Evolutionary conservation across 2,113 vertebrate genomes (phyloP), one percentile per base, ranked within the genome.

Genomic region (Urocynchramus pylzowi): DNA sequence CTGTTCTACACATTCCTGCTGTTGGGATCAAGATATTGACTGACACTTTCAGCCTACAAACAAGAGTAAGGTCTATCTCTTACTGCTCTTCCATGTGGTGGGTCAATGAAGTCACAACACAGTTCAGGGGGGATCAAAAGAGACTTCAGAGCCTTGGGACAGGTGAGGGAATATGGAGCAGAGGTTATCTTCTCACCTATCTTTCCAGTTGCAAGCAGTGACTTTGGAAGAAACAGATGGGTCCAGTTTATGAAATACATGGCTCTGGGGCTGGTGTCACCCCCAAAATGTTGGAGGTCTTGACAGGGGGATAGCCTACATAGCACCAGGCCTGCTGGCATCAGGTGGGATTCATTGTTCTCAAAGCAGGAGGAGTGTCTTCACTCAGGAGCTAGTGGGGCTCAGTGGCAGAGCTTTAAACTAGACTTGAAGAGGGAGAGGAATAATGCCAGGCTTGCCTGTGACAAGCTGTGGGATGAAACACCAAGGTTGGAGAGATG

Each of bases 81-180:
- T 45, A 49, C 39, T 83, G n/a, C 41, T 61, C 41, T 42, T 54
- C 35, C 18, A 16, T 0, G 0, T 37, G 49, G 31, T 1, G 0
- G 18, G 17, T 41, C 0, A 1, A 33, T 60, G n/a, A 61, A 54
- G 21, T 54, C 70, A 53, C 39, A 83, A 9, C 21, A 35, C 12
- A 31, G 26, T 35, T 54, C 54, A 61, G 19, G 21, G 6, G 14
- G 17, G 10, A 76, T 76, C n/a, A 41, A 76, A 68, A 53, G 45
- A 67, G 17, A 49, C 47, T 61, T 69, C 54, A 83, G 41, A 53
- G n/a, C 30, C 31, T 53, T 69, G 63, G 41, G 41, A 61, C 21
- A 27, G 70, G 31, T 54, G 35, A 61, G 15, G n/a, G 14, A 61
- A 61, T 68, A 41, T 47, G 30, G 70, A 54, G 31, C 47, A 49